Base-by-base conservation (phyloP, 1,140 invertebrate genomes). In the Drosophila pseudoananassae region DNA sequence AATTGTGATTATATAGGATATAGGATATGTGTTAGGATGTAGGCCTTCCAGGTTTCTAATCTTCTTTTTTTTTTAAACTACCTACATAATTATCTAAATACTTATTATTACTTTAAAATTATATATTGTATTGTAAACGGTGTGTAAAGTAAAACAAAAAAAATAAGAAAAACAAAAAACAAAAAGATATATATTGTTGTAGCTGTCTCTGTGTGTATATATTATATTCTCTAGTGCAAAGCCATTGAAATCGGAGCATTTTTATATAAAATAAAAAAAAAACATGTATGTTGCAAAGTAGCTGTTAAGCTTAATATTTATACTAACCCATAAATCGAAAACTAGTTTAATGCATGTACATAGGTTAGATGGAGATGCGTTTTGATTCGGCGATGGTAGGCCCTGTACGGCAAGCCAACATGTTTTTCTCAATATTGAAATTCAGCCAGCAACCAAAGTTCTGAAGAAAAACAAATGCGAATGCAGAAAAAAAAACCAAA, bases 1-100 rank as follows among this genome's bases (percentile, higher is more conserved):
- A 78, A 75, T 87, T 87, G 82, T 87, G 82, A 85, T 85, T 85
- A 87, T 66, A 56, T 85, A 81, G 61, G 69, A 61, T 20, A 65
- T 82, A 83, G 58, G 43, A 43, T 17, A 58, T 66, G 70, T 75
- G 59, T 75, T 79, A 80, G 60, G 23, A 14, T 25, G 10, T 38
- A 31, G 14, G 36, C n/a, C 36, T 40, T 31, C 25, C 65, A 58
- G 47, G 9, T 58, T 27, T 50, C 29, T 51, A 12, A 54, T 43
- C 14, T 53, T 17, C 31, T 29, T 65, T 64, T 65, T 63, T 45
- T 59, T 23, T 20, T 17, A 3, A 20, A 20, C 20, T 20, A 20
- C 20, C 40, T 9, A 45, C 43, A 23, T 23, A 6, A 27, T 27
- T 27, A 27, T 27, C 4, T 0, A 27, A 27, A 6, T 27, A 27